A percentile compares a stretch with the other conserved stretches of the same genome.
Evolutionary conservation across 2,113 vertebrate genomes (phyloP).

Genomic region (Centrocercus urophasianus): DNA sequence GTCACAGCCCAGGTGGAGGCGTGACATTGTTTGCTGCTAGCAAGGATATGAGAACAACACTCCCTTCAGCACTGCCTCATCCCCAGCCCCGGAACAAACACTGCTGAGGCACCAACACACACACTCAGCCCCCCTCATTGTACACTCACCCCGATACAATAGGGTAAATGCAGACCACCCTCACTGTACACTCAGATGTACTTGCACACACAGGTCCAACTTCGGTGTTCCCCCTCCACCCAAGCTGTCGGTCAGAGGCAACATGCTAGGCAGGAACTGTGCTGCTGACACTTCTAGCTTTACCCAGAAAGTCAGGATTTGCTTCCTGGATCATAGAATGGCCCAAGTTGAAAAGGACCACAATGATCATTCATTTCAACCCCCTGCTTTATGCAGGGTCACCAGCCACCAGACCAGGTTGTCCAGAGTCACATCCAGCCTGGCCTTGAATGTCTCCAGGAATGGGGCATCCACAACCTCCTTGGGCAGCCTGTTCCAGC

Average conservation of each 20-base stretch:
- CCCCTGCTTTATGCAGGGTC: too few relatives aligned
- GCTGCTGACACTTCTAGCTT: background rate
- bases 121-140: background rate
- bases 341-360: too few relatives aligned
- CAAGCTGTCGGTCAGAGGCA: background rate
- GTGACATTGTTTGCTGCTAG: slow-evolving; percentile 47
- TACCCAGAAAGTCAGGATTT: background rate
- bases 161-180: background rate
- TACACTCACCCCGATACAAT: background rate
- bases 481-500: too few relatives aligned
- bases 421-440: too few relatives aligned
- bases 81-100: background rate
- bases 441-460: too few relatives aligned
- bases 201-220: background rate
- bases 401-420: too few relatives aligned
- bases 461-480: too few relatives aligned
- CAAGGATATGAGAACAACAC: slow-evolving; percentile 41
- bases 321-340: background rate
- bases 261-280: background rate
- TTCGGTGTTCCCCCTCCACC: background rate
- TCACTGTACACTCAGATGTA: background rate
- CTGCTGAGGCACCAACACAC: accelerated
- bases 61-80: background rate
- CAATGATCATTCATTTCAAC: too few relatives aligned
- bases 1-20: background rate